These are phyloP conservation scores for Seison nebaliae DNA, from an alignment of 1,140 invertebrate species.

Conservation along the genomic window DNA sequence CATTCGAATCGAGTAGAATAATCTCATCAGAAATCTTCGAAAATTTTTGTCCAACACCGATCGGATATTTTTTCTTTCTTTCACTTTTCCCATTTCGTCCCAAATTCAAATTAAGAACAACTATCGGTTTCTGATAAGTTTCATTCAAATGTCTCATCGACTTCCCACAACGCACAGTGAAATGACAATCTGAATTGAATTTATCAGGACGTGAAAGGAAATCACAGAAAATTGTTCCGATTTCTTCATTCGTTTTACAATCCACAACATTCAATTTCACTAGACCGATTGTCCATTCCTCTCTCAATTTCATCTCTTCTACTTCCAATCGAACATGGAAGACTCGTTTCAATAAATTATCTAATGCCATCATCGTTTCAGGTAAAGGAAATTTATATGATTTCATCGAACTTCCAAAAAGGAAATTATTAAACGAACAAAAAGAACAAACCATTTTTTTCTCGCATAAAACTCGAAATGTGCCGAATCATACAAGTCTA, in stretches of 20 bases:
- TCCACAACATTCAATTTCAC: conserved; percentile 40
- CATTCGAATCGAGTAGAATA: not conserved
- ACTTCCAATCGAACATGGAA: conserved; percentile 43
- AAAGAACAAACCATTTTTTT: not conserved
- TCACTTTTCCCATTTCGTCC: conserved; percentile 35
- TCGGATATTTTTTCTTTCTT: conserved; percentile 46
- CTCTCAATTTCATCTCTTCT: conserved; percentile 42
- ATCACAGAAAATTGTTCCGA: conserved; percentile 91
- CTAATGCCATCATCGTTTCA: not conserved
- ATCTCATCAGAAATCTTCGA: not conserved
- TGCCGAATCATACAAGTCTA: not conserved
- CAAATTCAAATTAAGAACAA: conserved; percentile 71
- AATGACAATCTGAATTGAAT: conserved; percentile 77
- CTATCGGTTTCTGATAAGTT: conserved; percentile 61
- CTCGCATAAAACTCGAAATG: not conserved
- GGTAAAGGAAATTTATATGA: not conserved
- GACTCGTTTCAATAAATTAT: not conserved
- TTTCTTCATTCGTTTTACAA: conserved; percentile 39
- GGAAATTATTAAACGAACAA: not conserved
- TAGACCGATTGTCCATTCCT: conserved; percentile 56
- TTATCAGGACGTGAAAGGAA: conserved; percentile 65
- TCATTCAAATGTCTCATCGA: conserved; percentile 51
- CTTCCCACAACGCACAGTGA: conserved; percentile 81
- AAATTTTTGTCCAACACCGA: conserved; percentile 31
- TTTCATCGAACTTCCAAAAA: not conserved